These are phyloP conservation scores for Hippocampus comes DNA, from an alignment of 2,113 vertebrate genomes.

Conservation along the genomic window DNA sequence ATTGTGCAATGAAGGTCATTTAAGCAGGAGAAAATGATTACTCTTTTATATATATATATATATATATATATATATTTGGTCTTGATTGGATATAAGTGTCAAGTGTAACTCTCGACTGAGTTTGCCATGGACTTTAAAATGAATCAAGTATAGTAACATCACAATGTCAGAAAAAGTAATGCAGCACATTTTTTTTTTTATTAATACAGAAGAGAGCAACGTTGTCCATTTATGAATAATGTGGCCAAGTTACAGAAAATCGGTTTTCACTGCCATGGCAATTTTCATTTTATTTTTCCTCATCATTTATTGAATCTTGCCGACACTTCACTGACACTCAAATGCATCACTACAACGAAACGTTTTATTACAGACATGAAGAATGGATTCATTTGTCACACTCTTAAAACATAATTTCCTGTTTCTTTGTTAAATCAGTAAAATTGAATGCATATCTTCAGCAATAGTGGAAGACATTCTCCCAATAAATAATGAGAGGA, in stretches of 20 bases:
- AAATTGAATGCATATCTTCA: background rate
- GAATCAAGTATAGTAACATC: background rate
- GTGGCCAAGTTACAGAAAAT: background rate
- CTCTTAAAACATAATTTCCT: background rate
- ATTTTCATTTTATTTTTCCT: background rate
- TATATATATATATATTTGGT: background rate
- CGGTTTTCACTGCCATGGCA: background rate
- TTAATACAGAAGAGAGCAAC: background rate
- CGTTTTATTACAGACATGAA: background rate
- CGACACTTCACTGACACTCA: background rate
- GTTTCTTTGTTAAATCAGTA: slow-evolving; percentile 2
- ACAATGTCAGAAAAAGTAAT: background rate
- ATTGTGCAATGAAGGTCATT: background rate
- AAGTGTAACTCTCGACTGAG: background rate
- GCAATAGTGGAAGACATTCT: background rate
- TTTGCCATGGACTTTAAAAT: background rate
- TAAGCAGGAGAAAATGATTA: too few species aligned
- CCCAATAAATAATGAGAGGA: background rate
- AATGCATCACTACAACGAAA: background rate
- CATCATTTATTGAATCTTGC: background rate
- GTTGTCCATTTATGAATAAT: background rate
- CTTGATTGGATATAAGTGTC: background rate
- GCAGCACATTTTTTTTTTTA: background rate
- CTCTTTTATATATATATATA: too few species aligned
- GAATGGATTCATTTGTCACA: background rate